Evolutionary conservation across 2,888 invertebrate genomes (phyloP), one percentile per base, ranked within the genome.

Genomic region (Gryllus longicercus): DNA sequence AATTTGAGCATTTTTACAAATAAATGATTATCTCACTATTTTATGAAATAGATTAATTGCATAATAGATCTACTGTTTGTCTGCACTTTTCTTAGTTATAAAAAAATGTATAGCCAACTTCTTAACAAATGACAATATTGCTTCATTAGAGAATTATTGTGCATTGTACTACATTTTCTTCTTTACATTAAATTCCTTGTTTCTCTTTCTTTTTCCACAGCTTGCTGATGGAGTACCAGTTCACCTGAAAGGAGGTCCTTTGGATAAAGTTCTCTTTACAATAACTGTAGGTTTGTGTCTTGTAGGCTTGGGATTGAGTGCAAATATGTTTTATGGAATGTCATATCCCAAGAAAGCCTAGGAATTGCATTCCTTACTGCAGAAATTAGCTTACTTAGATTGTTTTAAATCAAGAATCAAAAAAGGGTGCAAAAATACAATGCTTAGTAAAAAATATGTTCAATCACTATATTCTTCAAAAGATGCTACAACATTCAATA

Each of bases 231-330:
- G 84, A 1, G 51, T 82, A 16, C 83, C 83, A 16, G 79, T 84
- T 21, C 83, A 84, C 80, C 80, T 84, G 25, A 84, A 84, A 82
- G 84, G 84, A 12, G 84, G 84, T 12, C 76, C 81, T n/a, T 16
- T 77, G 18, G 84, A 84, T 80, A 82, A 79, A 76, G 50, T 82
- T 10, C 80, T 84, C 18, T 84, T 82, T 80, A 78, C 81, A 38
- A 18, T 82, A 51, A 84, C 84, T 18, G 23, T 82, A 2, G 82
- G 79, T 21, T 77, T 84, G 49, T 82, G 81, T 77, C 82, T 76
- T 23, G 25, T 83, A 38, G 83, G 83, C 8, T 21, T 84, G 2
- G 82, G 25, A 21, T 4, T 21, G 14, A 76, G 74, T n/a, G 16
- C 81, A 11, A 63, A 80, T 12, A 78, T 82, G 14, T 51, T 81